Conservation (phyloP, 1,140 invertebrate genomes). For the Drosophila auraria region DNA sequence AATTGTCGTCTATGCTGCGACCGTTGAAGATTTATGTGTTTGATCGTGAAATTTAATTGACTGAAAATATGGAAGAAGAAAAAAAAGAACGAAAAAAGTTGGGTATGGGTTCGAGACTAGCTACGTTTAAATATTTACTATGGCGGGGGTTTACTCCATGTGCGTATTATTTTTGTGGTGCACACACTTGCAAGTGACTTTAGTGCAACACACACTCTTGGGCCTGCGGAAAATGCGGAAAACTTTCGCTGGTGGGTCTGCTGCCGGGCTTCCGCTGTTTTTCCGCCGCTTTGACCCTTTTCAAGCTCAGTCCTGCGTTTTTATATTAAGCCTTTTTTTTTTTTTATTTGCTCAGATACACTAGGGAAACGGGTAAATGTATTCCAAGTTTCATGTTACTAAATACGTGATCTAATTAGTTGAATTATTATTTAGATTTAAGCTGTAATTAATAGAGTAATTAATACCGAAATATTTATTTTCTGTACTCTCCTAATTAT, state of each 20-base stretch:
- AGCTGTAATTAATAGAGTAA: not conserved
- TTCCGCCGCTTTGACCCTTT: slow-evolving; percentile 45
- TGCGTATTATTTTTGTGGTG: slow-evolving; percentile 28
- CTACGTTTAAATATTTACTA: slow-evolving; percentile 36
- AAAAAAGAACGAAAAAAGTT: not conserved
- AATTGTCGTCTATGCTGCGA: slow-evolving; percentile 70
- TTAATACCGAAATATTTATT: not conserved
- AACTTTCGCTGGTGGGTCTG: slow-evolving; percentile 12
- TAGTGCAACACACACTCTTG: slow-evolving; percentile 20
- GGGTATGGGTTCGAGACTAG: not conserved
- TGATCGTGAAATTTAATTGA: slow-evolving; percentile 85
- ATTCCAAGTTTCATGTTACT: not conserved
- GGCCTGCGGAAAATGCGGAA: slow-evolving; percentile 12
- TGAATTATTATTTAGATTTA: not conserved
- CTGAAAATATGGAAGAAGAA: slow-evolving; percentile 74
- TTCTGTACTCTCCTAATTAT: not conserved
- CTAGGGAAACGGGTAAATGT: not conserved
- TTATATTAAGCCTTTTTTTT: not conserved
- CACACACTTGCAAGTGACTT: slow-evolving; percentile 34
- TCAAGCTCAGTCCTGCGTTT: slow-evolving; percentile 6
- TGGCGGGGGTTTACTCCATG: slow-evolving; percentile 11
- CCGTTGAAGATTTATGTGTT: slow-evolving; percentile 74
- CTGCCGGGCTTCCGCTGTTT: slow-evolving; percentile 32
- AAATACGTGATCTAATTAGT: not conserved
- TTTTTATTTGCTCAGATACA: slow-evolving; percentile 11